phyloP scores from a whole-genome alignment of 2,888 invertebrate species.

The Serripes groenlandicus region DNA sequence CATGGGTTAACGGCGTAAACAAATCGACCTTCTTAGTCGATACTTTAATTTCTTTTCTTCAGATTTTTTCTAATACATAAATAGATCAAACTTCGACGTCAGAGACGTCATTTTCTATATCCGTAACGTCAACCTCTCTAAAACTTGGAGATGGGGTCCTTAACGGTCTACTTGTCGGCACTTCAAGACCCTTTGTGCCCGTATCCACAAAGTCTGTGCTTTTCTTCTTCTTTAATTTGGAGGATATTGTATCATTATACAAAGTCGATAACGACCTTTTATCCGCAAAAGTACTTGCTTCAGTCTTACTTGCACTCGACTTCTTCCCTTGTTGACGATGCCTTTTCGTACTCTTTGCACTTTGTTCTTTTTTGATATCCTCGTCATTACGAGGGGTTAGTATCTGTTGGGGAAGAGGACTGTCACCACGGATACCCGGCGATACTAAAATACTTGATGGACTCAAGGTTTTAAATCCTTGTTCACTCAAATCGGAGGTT shows the following conservation, averaged over 20 bases:
- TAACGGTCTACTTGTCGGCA: background rate
- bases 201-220: slow-evolving; percentile 13
- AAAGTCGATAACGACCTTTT: slow-evolving; percentile 20
- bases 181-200: background rate
- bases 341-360: background rate
- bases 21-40: too few relatives aligned
- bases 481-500: slow-evolving; percentile 5
- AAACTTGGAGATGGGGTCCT: slow-evolving; percentile 22
- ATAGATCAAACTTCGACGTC: slow-evolving; percentile 43
- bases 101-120: slow-evolving; percentile 38
- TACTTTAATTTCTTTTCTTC: too few relatives aligned
- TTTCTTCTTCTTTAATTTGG: slow-evolving; percentile 20
- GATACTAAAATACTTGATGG: background rate
- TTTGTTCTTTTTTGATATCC: slow-evolving; percentile 10
- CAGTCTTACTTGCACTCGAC: slow-evolving; percentile 15
- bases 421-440: slow-evolving; percentile 33
- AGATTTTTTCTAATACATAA: too few relatives aligned
- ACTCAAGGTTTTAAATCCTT: background rate
- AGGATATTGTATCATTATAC: slow-evolving; percentile 18
- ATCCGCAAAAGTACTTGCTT: slow-evolving; percentile 23
- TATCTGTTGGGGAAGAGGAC: slow-evolving; percentile 56
- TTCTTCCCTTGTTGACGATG: background rate
- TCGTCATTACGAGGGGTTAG: slow-evolving; percentile 48
- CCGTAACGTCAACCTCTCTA: background rate
- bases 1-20: background rate